Conservation (phyloP, 1,140 invertebrate species). For the Hyles vespertilio region DNA sequence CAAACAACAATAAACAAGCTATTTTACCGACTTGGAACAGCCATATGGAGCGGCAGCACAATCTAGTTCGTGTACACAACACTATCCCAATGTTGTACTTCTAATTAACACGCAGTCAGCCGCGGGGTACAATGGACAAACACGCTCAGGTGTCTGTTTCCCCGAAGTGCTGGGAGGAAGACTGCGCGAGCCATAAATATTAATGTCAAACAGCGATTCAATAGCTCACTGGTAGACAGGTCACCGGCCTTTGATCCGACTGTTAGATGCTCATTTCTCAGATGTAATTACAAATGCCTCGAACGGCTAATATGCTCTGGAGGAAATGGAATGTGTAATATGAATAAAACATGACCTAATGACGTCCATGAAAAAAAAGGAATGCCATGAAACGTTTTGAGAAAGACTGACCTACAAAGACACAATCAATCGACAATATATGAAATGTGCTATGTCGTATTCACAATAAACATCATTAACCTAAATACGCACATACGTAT, state of each 20-base stretch:
- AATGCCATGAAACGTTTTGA: slow-evolving; percentile 10
- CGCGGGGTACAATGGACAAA: slow-evolving; percentile 41
- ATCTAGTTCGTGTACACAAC: not conserved
- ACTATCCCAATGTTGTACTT: slow-evolving; percentile 5
- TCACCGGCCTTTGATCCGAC: slow-evolving; percentile 65
- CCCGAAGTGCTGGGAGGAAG: slow-evolving; percentile 45
- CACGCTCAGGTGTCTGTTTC: slow-evolving; percentile 45
- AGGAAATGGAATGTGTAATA: slow-evolving; percentile 35
- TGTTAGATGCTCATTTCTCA: slow-evolving; percentile 56
- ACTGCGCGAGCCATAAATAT: slow-evolving; percentile 58
- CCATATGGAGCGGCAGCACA: not conserved
- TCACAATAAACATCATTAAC: slow-evolving; percentile 38
- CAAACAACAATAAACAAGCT: not conserved
- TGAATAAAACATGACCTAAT: slow-evolving; percentile 45
- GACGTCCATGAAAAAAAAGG: slow-evolving; percentile 12
- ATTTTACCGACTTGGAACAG: not conserved
- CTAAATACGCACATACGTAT: slow-evolving; percentile 28
- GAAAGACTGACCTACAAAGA: slow-evolving; percentile 23
- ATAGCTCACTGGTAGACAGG: slow-evolving; percentile 48
- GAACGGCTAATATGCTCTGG: slow-evolving; percentile 30
- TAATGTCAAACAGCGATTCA: slow-evolving; percentile 61
- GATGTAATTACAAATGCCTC: slow-evolving; percentile 57
- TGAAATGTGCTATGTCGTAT: slow-evolving; percentile 20
- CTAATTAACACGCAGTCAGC: slow-evolving; percentile 33
- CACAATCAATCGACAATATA: slow-evolving; percentile 28